These are phyloP conservation scores for Nannospalax galili DNA, from an alignment of 2,113 vertebrate genomes.

Conservation along the genomic window DNA sequence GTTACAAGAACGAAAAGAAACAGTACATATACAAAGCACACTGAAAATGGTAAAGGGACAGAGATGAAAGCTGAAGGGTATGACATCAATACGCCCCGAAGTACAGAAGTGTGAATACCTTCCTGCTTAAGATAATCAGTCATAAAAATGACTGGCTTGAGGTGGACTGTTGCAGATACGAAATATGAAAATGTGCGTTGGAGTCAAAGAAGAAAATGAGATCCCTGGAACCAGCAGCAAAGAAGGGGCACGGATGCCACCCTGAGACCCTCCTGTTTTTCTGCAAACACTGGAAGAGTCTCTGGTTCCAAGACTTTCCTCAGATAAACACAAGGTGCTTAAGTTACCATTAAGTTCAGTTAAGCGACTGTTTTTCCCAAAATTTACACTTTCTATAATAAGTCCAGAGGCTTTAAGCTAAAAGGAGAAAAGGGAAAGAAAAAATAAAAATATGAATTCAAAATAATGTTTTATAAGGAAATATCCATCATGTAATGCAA, in stretches of 20 bases:
- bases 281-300: conserved; percentile 21
- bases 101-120: not conserved
- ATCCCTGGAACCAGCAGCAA: not conserved
- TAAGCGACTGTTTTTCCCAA: conserved; percentile 51
- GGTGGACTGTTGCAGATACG: conserved; percentile 7
- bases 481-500: conserved; percentile 34
- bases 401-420: conserved; percentile 50
- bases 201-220: conserved; percentile 46
- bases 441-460: conserved; percentile 12
- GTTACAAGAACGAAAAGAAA: conserved; percentile 13
- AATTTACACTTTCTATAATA: conserved; percentile 49
- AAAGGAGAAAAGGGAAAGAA: conserved; percentile 26
- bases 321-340: conserved; percentile 52
- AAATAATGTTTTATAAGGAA: conserved; percentile 40
- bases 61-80: not conserved
- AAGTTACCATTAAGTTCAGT: conserved; percentile 66
- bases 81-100: conserved; percentile 13
- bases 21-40: conserved; percentile 16
- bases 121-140: conserved; percentile 13
- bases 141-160: conserved; percentile 37
- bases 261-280: not conserved
- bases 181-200: conserved; percentile 53
- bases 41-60: not conserved
- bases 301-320: conserved; percentile 13
- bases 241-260: not conserved